A percentile compares a stretch with the other conserved stretches of the same genome.
Evolutionary conservation across 2,113 vertebrate genomes (phyloP).

Genomic region (Scomber colias): DNA sequence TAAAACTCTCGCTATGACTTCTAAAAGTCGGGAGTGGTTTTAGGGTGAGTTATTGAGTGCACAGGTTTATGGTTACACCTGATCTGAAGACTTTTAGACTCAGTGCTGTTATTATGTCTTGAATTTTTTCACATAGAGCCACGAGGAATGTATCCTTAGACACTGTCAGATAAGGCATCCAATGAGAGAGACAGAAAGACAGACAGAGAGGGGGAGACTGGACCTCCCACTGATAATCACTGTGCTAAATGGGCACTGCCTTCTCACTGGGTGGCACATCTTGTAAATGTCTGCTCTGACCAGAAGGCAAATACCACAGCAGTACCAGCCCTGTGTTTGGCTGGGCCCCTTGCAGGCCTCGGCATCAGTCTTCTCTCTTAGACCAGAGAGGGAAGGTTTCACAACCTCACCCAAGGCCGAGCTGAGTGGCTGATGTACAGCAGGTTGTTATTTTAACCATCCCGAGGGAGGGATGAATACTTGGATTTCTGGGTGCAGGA

Average conservation of each 20-base stretch:
- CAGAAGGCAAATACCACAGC: constrained; percentile 67
- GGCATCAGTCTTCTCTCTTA: constrained; percentile 39
- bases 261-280: constrained; percentile 72
- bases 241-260: constrained; percentile 61
- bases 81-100: constrained; percentile 8
- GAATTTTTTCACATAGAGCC: constrained; percentile 2
- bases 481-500: constrained; percentile 3
- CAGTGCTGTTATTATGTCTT: constrained; percentile 4
- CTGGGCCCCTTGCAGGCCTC: constrained; percentile 38
- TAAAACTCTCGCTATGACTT: constrained; percentile 13
- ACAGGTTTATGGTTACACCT: constrained; percentile 10
- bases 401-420: constrained; percentile 39
- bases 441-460: constrained; percentile 44
- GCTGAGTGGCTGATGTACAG: constrained; percentile 22
- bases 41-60: constrained; percentile 8
- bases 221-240: constrained; percentile 72
- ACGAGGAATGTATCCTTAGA: not conserved
- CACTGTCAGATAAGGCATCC: constrained; percentile 18
- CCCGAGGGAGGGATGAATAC: constrained; percentile 11
- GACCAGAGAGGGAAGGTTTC: constrained; percentile 33
- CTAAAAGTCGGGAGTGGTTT: not conserved
- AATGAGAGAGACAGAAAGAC: not conserved
- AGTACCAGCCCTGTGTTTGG: constrained; percentile 56
- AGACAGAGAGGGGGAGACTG: constrained; percentile 19
- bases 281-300: constrained; percentile 60